Evolutionary conservation across 1,140 invertebrate genomes (phyloP).

Genomic region (Saccostrea glomerata): DNA sequence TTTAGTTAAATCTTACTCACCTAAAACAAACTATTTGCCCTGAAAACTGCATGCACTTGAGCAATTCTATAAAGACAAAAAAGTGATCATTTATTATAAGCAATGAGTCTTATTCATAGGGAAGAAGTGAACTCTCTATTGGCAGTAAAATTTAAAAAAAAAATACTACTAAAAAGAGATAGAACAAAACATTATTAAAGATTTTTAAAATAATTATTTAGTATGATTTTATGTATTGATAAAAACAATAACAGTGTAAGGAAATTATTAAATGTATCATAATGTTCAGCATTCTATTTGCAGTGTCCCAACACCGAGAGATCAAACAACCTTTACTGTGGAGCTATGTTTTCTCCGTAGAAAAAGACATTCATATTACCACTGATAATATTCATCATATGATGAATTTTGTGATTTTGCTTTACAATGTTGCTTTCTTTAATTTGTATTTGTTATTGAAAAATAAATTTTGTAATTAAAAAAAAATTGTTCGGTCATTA

Average conservation of each 20-base stretch:
- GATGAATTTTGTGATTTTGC: too few species aligned
- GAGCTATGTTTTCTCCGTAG: neutral
- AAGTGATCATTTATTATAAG: neutral
- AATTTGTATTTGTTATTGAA: too few species aligned
- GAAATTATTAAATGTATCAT: neutral
- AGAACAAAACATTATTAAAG: too few species aligned
- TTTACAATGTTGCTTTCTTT: too few species aligned
- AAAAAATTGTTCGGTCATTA: neutral
- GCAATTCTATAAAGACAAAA: neutral
- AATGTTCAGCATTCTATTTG: neutral
- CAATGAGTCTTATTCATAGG: neutral
- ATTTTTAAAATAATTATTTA: too few species aligned
- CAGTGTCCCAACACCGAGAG: neutral
- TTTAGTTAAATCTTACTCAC: neutral
- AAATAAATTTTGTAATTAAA: neutral
- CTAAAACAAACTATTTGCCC: neutral
- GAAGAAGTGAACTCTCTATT: too few species aligned
- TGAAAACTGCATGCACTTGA: neutral
- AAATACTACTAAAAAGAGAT: too few species aligned
- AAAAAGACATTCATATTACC: neutral
- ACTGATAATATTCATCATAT: too few species aligned
- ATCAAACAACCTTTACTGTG: neutral
- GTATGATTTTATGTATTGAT: neutral
- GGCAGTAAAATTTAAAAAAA: too few species aligned
- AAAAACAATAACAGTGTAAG: too few species aligned